A percentile compares a stretch with the other conserved stretches of the same genome.
phyloP scores from a whole-genome alignment of 53 echinoderm and acorn worm species.

The Arbacia lixula region DNA sequence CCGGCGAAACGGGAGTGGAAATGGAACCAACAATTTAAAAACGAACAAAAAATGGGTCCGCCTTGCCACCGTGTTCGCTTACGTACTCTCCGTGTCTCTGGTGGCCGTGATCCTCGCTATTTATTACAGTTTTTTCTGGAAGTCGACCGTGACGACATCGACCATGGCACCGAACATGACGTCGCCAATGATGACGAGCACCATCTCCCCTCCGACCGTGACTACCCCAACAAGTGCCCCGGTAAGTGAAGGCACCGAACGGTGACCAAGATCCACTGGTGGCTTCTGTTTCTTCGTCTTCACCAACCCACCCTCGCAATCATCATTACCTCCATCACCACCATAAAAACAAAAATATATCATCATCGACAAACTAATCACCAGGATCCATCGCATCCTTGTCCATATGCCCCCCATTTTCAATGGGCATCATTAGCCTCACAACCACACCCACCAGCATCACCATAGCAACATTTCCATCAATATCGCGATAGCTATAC shows the following conservation, averaged over 20 bases:
- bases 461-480: no score
- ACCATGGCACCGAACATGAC: conserved; percentile 11
- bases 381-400: no score
- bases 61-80: conserved; percentile 95
- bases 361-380: no score
- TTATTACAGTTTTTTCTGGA: conserved; percentile 97
- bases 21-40: conserved; percentile 79
- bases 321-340: no score
- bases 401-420: no score
- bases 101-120: conserved; percentile 95
- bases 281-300: no score
- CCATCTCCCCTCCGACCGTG: not conserved
- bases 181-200: not conserved
- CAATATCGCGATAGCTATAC: no score
- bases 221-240: conserved; percentile 21
- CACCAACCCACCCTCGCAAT: no score
- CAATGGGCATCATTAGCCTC: no score
- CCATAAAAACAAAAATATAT: no score
- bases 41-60: conserved; percentile 99
- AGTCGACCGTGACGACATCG: conserved; percentile 16
- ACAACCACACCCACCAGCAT: no score
- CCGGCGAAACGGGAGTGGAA: conserved; percentile 64
- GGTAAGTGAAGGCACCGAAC: conserved; percentile 24
- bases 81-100: conserved; percentile 90
- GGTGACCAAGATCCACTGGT: no score